Evolutionary conservation across 2,888 invertebrate genomes (phyloP).

Genomic region (Lochmaea capreae): DNA sequence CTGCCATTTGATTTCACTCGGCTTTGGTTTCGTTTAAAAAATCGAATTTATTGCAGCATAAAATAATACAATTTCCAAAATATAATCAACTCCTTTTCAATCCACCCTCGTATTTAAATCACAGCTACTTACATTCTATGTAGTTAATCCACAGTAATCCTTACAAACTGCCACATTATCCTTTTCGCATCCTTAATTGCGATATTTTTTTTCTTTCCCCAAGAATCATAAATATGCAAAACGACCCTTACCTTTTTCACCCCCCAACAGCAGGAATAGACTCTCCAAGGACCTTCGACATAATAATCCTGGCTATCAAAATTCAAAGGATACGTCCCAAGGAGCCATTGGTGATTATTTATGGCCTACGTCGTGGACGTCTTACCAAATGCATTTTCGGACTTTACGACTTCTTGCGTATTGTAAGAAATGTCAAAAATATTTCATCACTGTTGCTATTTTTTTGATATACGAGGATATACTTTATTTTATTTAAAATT

Average conservation of each 20-base stretch:
- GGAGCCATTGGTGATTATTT: constrained; percentile 31
- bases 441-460: constrained; percentile 18
- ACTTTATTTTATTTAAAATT: not conserved
- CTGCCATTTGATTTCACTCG: constrained; percentile 1
- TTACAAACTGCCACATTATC: constrained; percentile 12
- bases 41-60: no score
- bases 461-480: not conserved
- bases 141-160: not conserved
- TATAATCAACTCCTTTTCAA: no score
- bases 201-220: not conserved
- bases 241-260: constrained; percentile 21
- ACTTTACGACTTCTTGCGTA: constrained; percentile 29
- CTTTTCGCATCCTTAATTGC: constrained; percentile 15
- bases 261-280: constrained; percentile 15
- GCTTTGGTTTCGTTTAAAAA: not conserved
- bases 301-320: constrained; percentile 30
- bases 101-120: not conserved
- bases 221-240: constrained; percentile 29
- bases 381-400: constrained; percentile 28
- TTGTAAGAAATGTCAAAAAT: constrained; percentile 27
- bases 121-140: not conserved
- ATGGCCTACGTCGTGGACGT: constrained; percentile 26
- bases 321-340: constrained; percentile 23
- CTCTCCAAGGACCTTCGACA: constrained; percentile 28
- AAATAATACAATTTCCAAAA: no score